These are phyloP conservation scores for Drosophila kikkawai DNA, from an alignment of 1,140 invertebrate genomes.

Conservation along the genomic window DNA sequence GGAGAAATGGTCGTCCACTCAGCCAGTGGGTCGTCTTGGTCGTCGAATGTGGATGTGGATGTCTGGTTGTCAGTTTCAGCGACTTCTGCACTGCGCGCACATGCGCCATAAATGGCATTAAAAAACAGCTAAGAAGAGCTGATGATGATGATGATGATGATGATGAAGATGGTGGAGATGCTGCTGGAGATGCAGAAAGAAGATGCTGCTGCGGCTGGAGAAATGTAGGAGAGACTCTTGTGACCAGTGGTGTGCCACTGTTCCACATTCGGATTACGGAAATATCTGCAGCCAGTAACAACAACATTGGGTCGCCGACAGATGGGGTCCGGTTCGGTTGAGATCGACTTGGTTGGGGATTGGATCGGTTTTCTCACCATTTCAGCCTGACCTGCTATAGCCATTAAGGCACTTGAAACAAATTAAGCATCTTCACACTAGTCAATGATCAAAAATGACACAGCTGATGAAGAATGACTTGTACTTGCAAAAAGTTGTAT, in stretches of 20 bases:
- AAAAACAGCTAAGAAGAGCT: slow-evolving; percentile 19
- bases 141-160: slow-evolving; percentile 4
- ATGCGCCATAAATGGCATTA: slow-evolving; percentile 49
- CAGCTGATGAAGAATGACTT: neutral
- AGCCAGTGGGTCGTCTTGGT: slow-evolving; percentile 48
- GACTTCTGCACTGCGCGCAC: slow-evolving; percentile 51
- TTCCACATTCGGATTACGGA: slow-evolving; percentile 81
- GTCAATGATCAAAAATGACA: neutral
- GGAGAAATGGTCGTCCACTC: slow-evolving; percentile 24
- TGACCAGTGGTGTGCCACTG: slow-evolving; percentile 76
- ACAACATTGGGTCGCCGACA: slow-evolving; percentile 53
- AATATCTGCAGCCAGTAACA: slow-evolving; percentile 49
- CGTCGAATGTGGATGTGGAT: slow-evolving; percentile 28
- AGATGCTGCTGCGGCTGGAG: slow-evolving; percentile 9
- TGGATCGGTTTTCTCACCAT: slow-evolving; percentile 64
- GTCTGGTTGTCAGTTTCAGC: slow-evolving; percentile 41
- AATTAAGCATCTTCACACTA: no score
- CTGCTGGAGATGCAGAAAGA: slow-evolving; percentile 6
- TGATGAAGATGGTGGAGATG: neutral
- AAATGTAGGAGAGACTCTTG: slow-evolving; percentile 26
- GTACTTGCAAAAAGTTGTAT: neutral
- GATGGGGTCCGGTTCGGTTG: slow-evolving; percentile 59
- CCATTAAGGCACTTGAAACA: slow-evolving; percentile 10
- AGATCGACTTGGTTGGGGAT: slow-evolving; percentile 16
- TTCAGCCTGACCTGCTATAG: slow-evolving; percentile 49